A percentile compares a stretch with the other conserved stretches of the same genome.
Evolutionary conservation across 2,113 vertebrate species (phyloP).

Genomic region (Macquaria australasica): DNA sequence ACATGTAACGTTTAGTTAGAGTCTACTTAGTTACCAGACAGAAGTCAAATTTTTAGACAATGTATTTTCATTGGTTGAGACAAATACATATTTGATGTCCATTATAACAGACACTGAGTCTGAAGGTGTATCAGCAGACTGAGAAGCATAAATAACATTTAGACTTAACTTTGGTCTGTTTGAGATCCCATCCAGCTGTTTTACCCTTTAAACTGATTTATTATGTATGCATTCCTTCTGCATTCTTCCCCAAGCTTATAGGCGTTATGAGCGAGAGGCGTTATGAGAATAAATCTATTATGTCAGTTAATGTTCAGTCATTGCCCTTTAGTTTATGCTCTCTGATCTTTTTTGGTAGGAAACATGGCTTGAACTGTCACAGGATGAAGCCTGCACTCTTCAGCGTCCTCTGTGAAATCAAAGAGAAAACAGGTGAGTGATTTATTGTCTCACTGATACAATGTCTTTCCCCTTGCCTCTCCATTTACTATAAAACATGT

Average conservation of each 20-base stretch:
- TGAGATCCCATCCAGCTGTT: neutral
- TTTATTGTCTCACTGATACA: too few species aligned
- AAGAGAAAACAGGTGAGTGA: slow-evolving; percentile 98
- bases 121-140: neutral
- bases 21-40: neutral
- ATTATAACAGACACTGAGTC: neutral
- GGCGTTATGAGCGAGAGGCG: too few species aligned
- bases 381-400: slow-evolving; percentile 99
- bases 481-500: too few species aligned
- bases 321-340: neutral
- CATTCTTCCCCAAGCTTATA: neutral
- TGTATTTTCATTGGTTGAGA: neutral
- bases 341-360: slow-evolving; percentile 80
- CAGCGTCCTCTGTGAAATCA: slow-evolving; percentile 99
- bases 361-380: slow-evolving; percentile 99
- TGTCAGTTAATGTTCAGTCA: neutral
- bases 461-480: too few species aligned
- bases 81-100: neutral
- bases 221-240: neutral
- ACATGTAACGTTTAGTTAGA: neutral
- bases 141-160: neutral
- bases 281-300: too few species aligned
- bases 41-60: neutral
- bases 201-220: neutral
- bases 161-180: neutral